phyloP scores from a whole-genome alignment of 2,113 vertebrate genomes.

The Grammomys surdaster region DNA sequence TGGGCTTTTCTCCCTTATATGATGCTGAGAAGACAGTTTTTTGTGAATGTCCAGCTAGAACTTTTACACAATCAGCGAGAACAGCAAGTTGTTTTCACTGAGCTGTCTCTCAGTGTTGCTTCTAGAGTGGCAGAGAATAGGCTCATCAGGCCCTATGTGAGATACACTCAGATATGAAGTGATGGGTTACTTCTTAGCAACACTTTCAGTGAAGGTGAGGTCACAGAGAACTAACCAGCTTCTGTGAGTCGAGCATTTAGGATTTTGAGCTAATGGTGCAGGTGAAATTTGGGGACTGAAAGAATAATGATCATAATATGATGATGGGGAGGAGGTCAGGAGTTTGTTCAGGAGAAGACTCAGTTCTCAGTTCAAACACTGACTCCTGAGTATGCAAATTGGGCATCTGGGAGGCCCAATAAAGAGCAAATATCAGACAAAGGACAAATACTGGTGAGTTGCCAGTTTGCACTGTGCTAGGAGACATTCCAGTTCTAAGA shows the following conservation, averaged over 20 bases:
- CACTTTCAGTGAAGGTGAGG: not conserved
- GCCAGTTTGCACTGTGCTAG: not conserved
- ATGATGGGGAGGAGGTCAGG: not conserved
- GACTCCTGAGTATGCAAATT: not conserved
- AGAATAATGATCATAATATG: not conserved
- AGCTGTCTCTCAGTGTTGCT: not conserved
- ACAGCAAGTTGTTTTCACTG: not conserved
- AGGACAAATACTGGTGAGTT: not conserved
- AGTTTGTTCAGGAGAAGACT: not conserved
- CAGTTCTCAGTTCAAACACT: not conserved
- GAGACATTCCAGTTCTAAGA: not conserved
- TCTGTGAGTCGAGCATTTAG: not conserved
- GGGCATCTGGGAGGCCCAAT: not conserved
- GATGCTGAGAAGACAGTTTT: constrained; percentile 30
- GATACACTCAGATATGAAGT: not conserved
- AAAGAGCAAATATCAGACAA: not conserved
- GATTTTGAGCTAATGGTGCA: not conserved
- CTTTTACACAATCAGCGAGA: not conserved
- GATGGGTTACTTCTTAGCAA: not conserved
- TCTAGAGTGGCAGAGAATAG: constrained; percentile 1
- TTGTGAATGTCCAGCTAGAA: constrained; percentile 1
- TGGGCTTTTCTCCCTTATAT: not conserved
- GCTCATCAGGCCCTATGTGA: not conserved
- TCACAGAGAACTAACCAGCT: not conserved
- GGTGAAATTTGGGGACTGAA: not conserved